Percentiles rank a stretch among this genome's conserved stretches.
Conservation (phyloP, 2,113 vertebrate species). For the Chauna torquata region DNA sequence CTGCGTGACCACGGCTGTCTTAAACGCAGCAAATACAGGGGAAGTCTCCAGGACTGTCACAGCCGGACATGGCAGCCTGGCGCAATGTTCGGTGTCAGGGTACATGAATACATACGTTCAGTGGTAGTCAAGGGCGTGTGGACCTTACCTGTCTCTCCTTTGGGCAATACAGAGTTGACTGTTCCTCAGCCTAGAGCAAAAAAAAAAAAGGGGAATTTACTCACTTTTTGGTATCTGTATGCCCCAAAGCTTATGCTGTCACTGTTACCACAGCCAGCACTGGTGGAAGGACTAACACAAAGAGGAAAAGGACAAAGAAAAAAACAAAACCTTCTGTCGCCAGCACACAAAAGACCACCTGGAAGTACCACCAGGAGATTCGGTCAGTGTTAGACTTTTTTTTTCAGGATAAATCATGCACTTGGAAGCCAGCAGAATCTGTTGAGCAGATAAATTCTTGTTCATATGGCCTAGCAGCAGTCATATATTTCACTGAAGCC, state of each 20-base stretch:
- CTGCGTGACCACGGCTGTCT: not conserved
- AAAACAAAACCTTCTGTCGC: not conserved
- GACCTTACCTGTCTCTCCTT: not conserved
- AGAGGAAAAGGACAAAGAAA: not conserved
- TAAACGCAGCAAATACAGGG: not conserved
- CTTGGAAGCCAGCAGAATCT: not conserved
- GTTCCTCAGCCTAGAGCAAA: not conserved
- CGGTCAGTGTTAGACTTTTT: not conserved
- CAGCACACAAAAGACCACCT: not conserved
- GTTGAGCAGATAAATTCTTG: not conserved
- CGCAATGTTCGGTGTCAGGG: not conserved
- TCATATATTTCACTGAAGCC: not conserved
- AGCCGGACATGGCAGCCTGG: not conserved
- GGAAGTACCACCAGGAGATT: not conserved
- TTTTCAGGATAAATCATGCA: not conserved
- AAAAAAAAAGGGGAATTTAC: not conserved
- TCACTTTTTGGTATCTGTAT: not conserved
- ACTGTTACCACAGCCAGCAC: not conserved
- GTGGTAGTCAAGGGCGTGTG: not conserved
- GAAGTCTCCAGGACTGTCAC: not conserved
- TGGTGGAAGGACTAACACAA: not conserved
- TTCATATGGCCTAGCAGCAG: not conserved
- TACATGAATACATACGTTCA: fast-evolving
- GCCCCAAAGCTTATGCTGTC: not conserved
- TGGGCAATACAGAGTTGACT: not conserved